These are phyloP conservation scores for Epinephelus cyanopodus DNA, from an alignment of 2,113 vertebrate species.

Conservation along the genomic window DNA sequence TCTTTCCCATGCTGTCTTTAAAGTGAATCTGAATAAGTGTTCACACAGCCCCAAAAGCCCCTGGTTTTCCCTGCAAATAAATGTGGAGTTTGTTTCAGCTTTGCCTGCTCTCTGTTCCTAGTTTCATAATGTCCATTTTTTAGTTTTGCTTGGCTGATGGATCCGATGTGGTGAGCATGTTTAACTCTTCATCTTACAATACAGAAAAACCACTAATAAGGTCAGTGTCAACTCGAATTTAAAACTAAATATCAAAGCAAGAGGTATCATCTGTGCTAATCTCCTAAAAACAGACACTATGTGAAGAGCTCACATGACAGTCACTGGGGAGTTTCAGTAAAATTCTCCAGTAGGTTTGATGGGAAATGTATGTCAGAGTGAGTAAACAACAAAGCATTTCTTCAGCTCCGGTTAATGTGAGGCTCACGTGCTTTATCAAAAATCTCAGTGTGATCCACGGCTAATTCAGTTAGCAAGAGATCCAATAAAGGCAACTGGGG, in stretches of 20 bases:
- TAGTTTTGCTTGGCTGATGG: not conserved
- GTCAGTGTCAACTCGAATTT: not conserved
- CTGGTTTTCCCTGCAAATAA: not conserved
- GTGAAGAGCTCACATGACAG: not conserved
- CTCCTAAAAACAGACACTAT: not conserved
- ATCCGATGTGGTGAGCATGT: not conserved
- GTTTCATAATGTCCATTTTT: not conserved
- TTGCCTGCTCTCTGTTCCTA: not conserved
- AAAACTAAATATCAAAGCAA: not conserved
- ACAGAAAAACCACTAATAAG: not conserved
- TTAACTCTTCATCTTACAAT: not conserved
- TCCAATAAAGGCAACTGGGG: conserved; percentile 26
- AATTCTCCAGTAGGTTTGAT: not conserved
- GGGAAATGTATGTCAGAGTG: not conserved
- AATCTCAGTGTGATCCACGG: conserved; percentile 9
- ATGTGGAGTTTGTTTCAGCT: not conserved
- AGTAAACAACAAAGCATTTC: conserved; percentile 15
- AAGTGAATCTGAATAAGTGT: not conserved
- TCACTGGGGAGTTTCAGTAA: too few species aligned
- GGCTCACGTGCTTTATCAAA: conserved; percentile 19
- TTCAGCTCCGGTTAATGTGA: conserved; percentile 2
- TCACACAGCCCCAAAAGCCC: not conserved
- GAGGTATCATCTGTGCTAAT: not conserved
- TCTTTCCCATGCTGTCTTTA: not conserved
- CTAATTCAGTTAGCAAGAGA: conserved; percentile 39